phyloP scores from a whole-genome alignment of 2,888 invertebrate species.

The Philereme transversata region DNA sequence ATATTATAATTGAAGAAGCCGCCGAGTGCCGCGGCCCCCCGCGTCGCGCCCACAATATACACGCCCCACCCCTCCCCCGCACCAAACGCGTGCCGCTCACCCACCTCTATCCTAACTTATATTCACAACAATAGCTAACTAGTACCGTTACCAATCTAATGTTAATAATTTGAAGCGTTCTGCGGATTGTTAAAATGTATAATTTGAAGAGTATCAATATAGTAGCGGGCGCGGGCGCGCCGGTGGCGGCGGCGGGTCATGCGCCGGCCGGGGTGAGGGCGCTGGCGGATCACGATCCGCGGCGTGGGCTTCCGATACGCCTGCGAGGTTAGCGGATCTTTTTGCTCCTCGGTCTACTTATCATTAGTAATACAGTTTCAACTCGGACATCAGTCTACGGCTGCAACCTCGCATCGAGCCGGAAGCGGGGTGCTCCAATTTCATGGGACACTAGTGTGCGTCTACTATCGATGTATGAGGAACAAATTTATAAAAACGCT shows the following conservation, averaged over 20 bases:
- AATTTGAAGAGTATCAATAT: slow-evolving; percentile 63
- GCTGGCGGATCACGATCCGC: slow-evolving; percentile 36
- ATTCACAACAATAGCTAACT: slow-evolving; percentile 76
- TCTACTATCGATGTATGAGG: slow-evolving; percentile 31
- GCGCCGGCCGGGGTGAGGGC: slow-evolving; percentile 40
- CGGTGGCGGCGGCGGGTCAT: not conserved
- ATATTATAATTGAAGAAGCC: slow-evolving; percentile 53
- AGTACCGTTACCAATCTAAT: slow-evolving; percentile 73
- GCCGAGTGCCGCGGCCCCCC: slow-evolving; percentile 39
- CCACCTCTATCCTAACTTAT: slow-evolving; percentile 56
- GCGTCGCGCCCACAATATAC: slow-evolving; percentile 37
- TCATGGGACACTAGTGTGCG: slow-evolving; percentile 36
- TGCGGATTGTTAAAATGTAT: slow-evolving; percentile 69
- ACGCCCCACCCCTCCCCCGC: slow-evolving; percentile 30
- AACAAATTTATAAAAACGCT: slow-evolving; percentile 31
- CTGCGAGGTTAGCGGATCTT: slow-evolving; percentile 20
- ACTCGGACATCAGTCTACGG: slow-evolving; percentile 29
- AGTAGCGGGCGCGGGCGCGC: slow-evolving; percentile 41
- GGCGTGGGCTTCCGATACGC: slow-evolving; percentile 19
- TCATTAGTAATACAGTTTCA: slow-evolving; percentile 27
- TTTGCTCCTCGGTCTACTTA: slow-evolving; percentile 21
- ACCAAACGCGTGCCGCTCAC: slow-evolving; percentile 37
- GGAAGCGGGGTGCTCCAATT: slow-evolving; percentile 36
- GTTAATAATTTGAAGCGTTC: slow-evolving; percentile 74
- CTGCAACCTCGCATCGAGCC: slow-evolving; percentile 35